Evolutionary conservation across 2,888 invertebrate genomes (phyloP), one percentile per base, ranked within the genome.

Genomic region (Andricus curvator): DNA sequence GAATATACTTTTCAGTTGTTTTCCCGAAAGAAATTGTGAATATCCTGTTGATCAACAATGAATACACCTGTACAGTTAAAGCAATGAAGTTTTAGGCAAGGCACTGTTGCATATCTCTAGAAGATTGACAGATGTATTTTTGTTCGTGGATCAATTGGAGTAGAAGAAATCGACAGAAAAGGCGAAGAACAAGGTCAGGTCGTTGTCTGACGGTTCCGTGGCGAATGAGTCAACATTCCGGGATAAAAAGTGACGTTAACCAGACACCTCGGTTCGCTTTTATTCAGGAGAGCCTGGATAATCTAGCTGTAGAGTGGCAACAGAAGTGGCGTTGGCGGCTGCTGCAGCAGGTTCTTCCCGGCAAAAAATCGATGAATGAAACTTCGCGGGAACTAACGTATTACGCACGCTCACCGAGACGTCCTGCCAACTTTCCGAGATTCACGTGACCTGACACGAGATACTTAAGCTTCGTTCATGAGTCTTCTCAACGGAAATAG

Each of bases 331-430:
- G 44, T 64, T 51, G 76, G 82, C 81, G 80, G 82, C 77, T 78
- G 77, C 81, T 67, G 80, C 77, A 80, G 82, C 83, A 84, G 83
- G 83, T 83, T 83, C 66, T 82, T 79, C 51, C 15, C 37, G 22
- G 78, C 78, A 78, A 84, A 90, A 91, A 90, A 90, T 87, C 87
- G 87, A 89, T 90, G 90, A 91, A 91, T 91, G 91, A 90, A 90
- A 87, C 88, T 88, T 86, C 83, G 81, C 85, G 84, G 83, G 88
- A 88, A 87, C 86, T 84, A 84, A 86, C 82, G 83, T 83, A 86
- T 87, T 85, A 84, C 85, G 82, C 82, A 80, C 81, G 81, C 56
- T 74, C 74, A 74, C 25, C 44, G 41, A 64, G 62, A 65, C 44
- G 64, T 77, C 83, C 81, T 51, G 80, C 77, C 62, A 64, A 70